Base-by-base conservation (phyloP, 2,888 invertebrate species). In the Eretmocerus hayati region DNA sequence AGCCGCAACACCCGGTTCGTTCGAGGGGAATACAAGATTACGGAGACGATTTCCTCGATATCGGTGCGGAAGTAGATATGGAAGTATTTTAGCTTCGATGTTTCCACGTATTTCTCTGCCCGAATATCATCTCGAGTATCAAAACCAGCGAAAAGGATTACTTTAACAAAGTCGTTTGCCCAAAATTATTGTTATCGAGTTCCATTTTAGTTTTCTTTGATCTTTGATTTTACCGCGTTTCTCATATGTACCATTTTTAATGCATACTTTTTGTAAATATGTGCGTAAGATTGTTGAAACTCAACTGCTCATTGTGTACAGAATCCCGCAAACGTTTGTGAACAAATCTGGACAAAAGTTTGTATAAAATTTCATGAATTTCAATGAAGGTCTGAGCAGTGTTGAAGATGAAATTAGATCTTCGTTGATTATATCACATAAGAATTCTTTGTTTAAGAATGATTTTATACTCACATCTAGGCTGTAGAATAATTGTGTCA, bases 11-110 rank as follows among this genome's bases (percentile, higher is more conserved):
- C 55, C 38, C 63, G 55, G 13, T 64, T 55, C 50, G 64, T 62
- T 50, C 69, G 59, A 61, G 72, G 63, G 61, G 63, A 55, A 53
- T 66, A 70, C 62, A 69, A 67, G 53, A 73, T 37, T 84, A 85
- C 46, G 82, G 83, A 45, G 84, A 84, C 45, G 85, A 87, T 66
- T 82, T 80, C 69, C 74, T 87, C 45, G 86, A 86, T 61, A 77
- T 86, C 38, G 81, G 80, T 69, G 58, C 64, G 16, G 81, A 81
- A 48, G 81, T 80, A 52, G 81, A 83, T 51, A 86, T 87, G 85
- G 86, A 87, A 66, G 67, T 84, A 58, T 82, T 84, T 65, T 84
- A 76, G 75, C 56, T 42, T 21, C 43, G 39, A 42, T 35, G 31
- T 45, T 8, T 30, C 13, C 30, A 9, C 13, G 30, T 30, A 13